Percentiles rank a stretch among this genome's conserved stretches.
Evolutionary conservation across 2,113 vertebrate species (phyloP).

Genomic region (Syrrhaptes paradoxus): DNA sequence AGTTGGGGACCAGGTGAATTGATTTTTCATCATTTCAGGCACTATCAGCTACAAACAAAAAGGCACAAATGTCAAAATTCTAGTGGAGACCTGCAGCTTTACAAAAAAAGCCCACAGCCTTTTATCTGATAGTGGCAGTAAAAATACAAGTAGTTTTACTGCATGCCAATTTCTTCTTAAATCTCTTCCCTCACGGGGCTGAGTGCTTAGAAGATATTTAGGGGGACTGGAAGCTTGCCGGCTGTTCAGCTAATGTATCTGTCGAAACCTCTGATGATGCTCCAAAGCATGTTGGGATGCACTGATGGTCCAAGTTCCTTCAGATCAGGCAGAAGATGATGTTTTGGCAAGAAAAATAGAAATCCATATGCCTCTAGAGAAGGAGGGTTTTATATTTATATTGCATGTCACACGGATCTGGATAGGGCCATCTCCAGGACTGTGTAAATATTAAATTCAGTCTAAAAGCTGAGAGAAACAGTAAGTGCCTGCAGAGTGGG

Average conservation of each 20-base stretch:
- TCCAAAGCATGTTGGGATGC: background rate
- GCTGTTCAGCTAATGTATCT: background rate
- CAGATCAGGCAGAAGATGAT: background rate
- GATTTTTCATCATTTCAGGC: background rate
- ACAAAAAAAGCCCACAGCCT: background rate
- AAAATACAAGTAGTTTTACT: background rate
- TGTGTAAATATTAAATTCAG: background rate
- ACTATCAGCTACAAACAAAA: background rate
- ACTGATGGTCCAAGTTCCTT: background rate
- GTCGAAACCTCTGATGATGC: background rate
- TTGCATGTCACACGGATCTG: background rate
- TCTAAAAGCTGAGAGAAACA: slow-evolving; percentile 3
- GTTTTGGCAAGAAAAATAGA: background rate
- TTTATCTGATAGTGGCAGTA: background rate
- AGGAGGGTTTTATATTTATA: background rate
- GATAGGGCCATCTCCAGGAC: background rate
- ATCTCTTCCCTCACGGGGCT: background rate
- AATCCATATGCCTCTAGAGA: background rate
- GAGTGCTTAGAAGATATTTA: slow-evolving; percentile 31
- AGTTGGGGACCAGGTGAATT: background rate
- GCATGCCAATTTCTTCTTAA: slow-evolving; percentile 21
- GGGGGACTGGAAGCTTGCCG: background rate
- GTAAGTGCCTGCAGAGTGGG: slow-evolving; percentile 31
- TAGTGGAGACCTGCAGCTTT: background rate
- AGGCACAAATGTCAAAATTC: background rate